Conservation (phyloP, 2,888 invertebrate species). For the Drosophila engyochracea region DNA sequence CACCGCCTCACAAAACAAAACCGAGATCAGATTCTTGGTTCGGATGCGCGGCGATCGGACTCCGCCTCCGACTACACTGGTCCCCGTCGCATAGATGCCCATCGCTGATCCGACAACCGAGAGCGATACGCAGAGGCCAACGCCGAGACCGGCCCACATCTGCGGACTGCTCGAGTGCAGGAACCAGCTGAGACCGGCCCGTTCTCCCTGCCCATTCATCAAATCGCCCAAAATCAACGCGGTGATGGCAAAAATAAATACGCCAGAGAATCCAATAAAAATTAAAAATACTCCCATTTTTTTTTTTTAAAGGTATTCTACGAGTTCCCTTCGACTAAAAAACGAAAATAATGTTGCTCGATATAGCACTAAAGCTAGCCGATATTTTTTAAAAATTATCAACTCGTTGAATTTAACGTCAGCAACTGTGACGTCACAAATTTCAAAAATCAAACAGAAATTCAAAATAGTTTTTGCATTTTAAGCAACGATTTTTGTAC, state of each 20-base stretch:
- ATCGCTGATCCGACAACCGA: slow-evolving; percentile 99
- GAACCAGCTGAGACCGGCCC: slow-evolving; percentile 95
- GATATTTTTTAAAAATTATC: background rate
- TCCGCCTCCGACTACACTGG: slow-evolving; percentile 98
- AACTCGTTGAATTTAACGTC: background rate
- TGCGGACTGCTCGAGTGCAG: slow-evolving; percentile 95
- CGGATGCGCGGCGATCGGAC: slow-evolving; percentile 99
- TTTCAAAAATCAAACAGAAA: background rate
- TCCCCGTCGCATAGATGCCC: slow-evolving; percentile 98
- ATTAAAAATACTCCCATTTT: slow-evolving; percentile 29
- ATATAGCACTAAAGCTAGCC: background rate
- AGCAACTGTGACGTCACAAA: background rate
- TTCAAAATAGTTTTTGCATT: background rate
- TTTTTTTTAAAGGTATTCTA: background rate
- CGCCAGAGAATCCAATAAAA: slow-evolving; percentile 81
- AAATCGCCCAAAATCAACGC: slow-evolving; percentile 86
- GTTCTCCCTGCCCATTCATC: slow-evolving; percentile 93
- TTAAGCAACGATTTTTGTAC: background rate
- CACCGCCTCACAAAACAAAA: slow-evolving; percentile 99
- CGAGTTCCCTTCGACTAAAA: background rate
- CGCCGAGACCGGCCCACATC: slow-evolving; percentile 98
- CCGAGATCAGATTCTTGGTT: slow-evolving; percentile 99
- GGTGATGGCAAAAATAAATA: slow-evolving; percentile 86
- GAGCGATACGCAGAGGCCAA: slow-evolving; percentile 96
- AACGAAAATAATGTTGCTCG: background rate